Percentiles rank a stretch among this genome's conserved stretches.
Conservation (phyloP, 1,140 invertebrate genomes). For the Heterodera carotae region DNA sequence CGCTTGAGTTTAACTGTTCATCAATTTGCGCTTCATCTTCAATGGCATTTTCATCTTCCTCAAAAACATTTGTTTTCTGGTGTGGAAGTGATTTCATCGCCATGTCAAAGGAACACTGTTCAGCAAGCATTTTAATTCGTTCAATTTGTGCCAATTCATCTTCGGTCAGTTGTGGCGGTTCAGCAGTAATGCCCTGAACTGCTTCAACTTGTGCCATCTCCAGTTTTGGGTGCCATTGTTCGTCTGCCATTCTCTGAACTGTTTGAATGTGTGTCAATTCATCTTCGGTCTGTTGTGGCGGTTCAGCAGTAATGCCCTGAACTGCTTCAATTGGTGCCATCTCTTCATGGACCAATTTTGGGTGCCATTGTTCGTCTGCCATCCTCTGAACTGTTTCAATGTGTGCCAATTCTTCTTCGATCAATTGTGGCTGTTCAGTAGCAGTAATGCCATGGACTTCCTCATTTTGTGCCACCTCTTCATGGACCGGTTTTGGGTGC, state of each 20-base stretch:
- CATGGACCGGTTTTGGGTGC: conserved; percentile 38
- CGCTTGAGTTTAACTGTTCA: too few relatives aligned
- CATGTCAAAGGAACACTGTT: conserved; percentile 38
- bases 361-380: neutral
- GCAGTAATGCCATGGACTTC: conserved; percentile 43
- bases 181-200: neutral
- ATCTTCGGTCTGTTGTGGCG: neutral
- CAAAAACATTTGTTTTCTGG: conserved; percentile 20
- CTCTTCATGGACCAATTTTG: too few relatives aligned
- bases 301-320: too few relatives aligned
- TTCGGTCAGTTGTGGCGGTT: neutral
- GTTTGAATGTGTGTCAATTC: neutral
- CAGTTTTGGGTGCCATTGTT: too few relatives aligned
- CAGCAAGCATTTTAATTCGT: conserved; percentile 38
- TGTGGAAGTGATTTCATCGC: conserved; percentile 6
- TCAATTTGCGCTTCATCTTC: too few relatives aligned
- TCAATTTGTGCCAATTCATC: conserved; percentile 34
- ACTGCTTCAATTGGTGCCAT: conserved; percentile 1
- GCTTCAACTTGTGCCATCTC: neutral
- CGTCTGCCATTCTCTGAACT: neutral
- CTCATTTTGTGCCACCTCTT: conserved; percentile 52
- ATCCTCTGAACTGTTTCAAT: neutral
- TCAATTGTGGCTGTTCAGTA: too few relatives aligned
- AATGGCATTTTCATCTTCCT: conserved; percentile 7
- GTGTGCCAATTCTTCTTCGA: neutral